These are phyloP conservation scores for Mixornis gularis DNA, from an alignment of 2,113 vertebrate genomes.

Conservation along the genomic window DNA sequence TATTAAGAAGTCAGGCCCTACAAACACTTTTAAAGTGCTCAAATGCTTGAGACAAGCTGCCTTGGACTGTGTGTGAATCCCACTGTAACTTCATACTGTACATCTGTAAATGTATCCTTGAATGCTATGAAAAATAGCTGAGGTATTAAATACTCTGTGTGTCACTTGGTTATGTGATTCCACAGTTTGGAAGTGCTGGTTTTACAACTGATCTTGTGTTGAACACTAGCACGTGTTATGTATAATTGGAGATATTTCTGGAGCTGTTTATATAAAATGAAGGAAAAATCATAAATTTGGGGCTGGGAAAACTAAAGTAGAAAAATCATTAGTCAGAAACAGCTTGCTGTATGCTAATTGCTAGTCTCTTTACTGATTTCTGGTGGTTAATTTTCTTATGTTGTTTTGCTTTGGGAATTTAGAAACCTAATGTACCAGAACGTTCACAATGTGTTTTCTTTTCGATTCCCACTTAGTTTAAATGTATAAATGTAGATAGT, in stretches of 20 bases:
- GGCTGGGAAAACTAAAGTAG: background rate
- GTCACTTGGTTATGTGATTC: background rate
- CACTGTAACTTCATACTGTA: background rate
- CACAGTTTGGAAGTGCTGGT: background rate
- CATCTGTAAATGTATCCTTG: background rate
- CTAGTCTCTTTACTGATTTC: slow-evolving; percentile 16
- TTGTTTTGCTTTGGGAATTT: slow-evolving; percentile 41
- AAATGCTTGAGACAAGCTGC: background rate
- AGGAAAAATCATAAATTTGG: background rate
- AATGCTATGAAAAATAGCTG: background rate
- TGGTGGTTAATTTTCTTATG: slow-evolving; percentile 30
- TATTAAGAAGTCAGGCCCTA: background rate
- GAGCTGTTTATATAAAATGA: background rate
- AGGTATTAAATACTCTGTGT: background rate
- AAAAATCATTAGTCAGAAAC: slow-evolving; percentile 29
- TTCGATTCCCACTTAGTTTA: background rate
- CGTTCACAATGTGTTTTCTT: slow-evolving; percentile 22
- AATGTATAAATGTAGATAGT: background rate
- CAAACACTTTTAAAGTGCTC: background rate
- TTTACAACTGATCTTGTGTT: background rate
- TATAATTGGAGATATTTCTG: background rate
- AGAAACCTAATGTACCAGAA: slow-evolving; percentile 33
- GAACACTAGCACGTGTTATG: background rate
- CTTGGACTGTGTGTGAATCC: background rate
- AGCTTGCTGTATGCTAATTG: slow-evolving; percentile 44